Base-by-base conservation (phyloP, 2,113 vertebrate species). In the Entelurus aequoreus region DNA sequence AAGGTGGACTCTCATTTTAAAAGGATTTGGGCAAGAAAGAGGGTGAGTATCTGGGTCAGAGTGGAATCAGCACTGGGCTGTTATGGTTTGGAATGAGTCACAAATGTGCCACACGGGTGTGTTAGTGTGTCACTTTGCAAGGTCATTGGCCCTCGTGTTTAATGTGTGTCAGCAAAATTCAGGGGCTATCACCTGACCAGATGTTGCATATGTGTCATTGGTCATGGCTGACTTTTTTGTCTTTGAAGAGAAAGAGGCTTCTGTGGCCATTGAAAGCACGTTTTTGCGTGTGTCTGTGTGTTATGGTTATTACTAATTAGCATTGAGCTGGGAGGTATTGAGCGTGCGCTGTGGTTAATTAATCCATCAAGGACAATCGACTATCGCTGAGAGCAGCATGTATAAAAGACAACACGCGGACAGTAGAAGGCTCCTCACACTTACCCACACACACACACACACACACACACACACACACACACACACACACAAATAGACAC, bases 41-140 rank as follows among this genome's bases (percentile, higher is more conserved):
- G 71, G 49, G 50, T 9, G 62, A 72, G 66, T 71, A 84, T 84
- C 54, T 86, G 83, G 87, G 84, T 85, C 85, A 85, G 72, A 36
- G 71, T 67, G 67, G 72, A 80, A 74, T 74, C 66, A 52, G 54
- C 48, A 40, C 51, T 44, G 11, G 63, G 70, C 70, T 63, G 71
- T 69, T 74, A 80, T 78, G 82, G 64, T 77, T 83, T 70, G 71
- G 64, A 64, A 13, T 66, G 49, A 68, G 51, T 42, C 40, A 42
- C 40, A 42, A 8, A 42, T 42, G 40, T 42, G 42, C 42, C 42
- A 46, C 42, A 46, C 42, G 42, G 42, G 42, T 46, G 42, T 46
- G 40, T 42, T 42, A 9, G 40, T 42, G 8, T 42, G 42, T 9
- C 7, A 9, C 40, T 42, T 42, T 42, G 40, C 7, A 42, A 42